Conservation (phyloP, 2,113 vertebrate genomes). For the Mustela nigripes region DNA sequence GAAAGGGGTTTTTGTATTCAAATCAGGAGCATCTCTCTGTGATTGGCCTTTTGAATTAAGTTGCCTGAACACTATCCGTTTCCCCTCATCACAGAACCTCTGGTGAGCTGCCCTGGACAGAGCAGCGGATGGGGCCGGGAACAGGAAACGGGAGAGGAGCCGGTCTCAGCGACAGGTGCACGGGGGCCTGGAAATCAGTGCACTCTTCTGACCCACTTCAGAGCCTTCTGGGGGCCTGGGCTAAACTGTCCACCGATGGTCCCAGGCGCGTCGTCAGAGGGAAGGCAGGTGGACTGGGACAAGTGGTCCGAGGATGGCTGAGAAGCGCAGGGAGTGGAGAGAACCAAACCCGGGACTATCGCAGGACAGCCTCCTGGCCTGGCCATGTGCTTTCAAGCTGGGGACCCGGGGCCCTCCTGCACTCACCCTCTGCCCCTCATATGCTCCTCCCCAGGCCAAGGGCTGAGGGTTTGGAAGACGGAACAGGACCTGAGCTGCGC, state of each 20-base stretch:
- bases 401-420: background rate
- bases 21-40: background rate
- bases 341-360: fast-evolving
- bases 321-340: background rate
- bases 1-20: background rate
- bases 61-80: fast-evolving
- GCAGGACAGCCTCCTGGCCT: fast-evolving
- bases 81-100: background rate
- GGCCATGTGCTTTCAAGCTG: fast-evolving
- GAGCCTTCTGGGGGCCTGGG: background rate
- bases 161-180: fast-evolving
- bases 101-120: background rate
- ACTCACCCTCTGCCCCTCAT: background rate
- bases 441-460: fast-evolving
- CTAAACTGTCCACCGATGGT: background rate
- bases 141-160: fast-evolving
- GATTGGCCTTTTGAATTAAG: background rate
- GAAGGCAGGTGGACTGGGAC: background rate
- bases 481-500: background rate
- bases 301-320: background rate
- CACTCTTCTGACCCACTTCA: background rate
- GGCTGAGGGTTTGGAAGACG: too few species aligned
- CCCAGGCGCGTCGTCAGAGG: background rate
- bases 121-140: fast-evolving
- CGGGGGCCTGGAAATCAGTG: background rate